phyloP scores from a whole-genome alignment of 2,797 vertebrate genomes.

The Knipowitschia caucasica region DNA sequence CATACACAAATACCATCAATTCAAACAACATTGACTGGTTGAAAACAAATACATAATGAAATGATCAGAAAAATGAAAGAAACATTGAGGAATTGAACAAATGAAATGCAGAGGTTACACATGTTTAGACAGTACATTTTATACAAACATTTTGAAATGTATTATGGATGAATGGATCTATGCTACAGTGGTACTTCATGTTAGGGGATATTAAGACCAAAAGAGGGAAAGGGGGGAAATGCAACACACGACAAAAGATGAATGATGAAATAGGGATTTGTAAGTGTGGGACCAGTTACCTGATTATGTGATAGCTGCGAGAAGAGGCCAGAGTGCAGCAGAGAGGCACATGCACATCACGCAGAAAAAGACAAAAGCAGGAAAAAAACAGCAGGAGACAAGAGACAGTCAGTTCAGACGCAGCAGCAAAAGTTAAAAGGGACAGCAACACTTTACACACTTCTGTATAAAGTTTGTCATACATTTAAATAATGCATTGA shows the following conservation, averaged over 20 bases:
- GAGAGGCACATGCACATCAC: conserved; percentile 89
- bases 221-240: neutral
- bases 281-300: conserved; percentile 85
- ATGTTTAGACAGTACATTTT: neutral
- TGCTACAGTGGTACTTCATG: neutral
- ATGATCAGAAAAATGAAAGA: neutral
- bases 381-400: conserved; percentile 63
- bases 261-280: neutral
- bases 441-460: conserved; percentile 8
- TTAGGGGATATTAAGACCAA: neutral
- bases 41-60: no score
- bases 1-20: neutral
- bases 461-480: conserved; percentile 2
- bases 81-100: neutral
- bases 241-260: conserved; percentile 6
- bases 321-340: conserved; percentile 97
- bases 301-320: conserved; percentile 99
- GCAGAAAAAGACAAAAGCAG: conserved; percentile 73
- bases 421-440: conserved; percentile 22
- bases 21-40: neutral
- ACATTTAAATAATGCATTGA: neutral
- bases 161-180: neutral
- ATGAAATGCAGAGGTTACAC: neutral
- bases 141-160: neutral
- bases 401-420: conserved; percentile 74